phyloP scores from a whole-genome alignment of 2,113 vertebrate genomes.

The Psittacula cyanocephala region DNA sequence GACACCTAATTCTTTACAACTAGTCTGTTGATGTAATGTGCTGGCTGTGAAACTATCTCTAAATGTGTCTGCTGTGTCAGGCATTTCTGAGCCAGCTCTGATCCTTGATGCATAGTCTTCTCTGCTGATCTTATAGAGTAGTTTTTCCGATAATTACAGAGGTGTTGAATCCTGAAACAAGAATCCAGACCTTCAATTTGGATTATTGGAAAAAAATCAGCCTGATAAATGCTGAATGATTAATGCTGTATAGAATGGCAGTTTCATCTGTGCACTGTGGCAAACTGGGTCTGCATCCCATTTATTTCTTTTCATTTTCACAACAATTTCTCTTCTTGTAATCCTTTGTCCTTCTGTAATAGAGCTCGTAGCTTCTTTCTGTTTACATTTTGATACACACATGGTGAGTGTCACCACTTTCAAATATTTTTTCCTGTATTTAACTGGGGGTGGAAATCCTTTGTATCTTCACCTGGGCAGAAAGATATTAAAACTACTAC shows the following conservation, averaged over 20 bases:
- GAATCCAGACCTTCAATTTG: neutral
- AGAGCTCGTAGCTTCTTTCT: neutral
- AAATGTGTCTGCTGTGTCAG: neutral
- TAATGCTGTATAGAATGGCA: neutral
- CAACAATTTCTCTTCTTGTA: neutral
- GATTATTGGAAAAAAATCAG: neutral
- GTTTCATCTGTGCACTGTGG: neutral
- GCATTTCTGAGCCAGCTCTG: neutral
- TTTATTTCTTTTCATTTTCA: neutral
- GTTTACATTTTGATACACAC: neutral
- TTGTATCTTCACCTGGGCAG: neutral
- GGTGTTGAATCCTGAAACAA: neutral
- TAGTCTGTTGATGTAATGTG: neutral
- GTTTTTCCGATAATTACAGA: neutral
- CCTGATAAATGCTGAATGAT: neutral
- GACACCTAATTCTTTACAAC: neutral
- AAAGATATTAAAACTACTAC: neutral
- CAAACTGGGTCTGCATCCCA: neutral
- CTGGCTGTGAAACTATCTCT: neutral
- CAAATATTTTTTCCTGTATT: neutral
- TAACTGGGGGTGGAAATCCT: neutral
- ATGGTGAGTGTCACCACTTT: neutral
- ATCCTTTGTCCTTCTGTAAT: neutral
- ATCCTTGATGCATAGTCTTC: neutral
- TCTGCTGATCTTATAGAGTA: neutral